Base-by-base conservation (phyloP, 2,797 vertebrate genomes). In the Poeciliopsis turneri region DNA sequence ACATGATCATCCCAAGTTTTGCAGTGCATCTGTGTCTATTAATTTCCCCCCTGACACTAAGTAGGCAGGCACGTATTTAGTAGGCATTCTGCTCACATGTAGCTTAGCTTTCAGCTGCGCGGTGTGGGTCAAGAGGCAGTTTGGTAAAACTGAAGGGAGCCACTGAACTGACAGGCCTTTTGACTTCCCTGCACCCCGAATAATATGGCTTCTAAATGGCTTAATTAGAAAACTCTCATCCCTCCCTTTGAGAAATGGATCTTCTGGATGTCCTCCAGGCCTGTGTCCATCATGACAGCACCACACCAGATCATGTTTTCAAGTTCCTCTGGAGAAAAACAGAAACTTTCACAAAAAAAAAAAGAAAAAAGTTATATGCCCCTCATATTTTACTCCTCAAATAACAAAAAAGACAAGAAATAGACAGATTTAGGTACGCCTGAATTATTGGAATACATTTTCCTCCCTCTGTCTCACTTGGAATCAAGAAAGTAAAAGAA, bases 1-100 rank as follows among this genome's bases (percentile, higher is more conserved):
- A 33, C 45, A 18, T 86, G 92, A 94, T 93, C 92, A 93, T 92
- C 85, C 88, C 90, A 90, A 94, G 88, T 90, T 80, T 86, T 81
- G 80, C 77, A 86, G 87, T 90, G 86, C 88, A 91, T 93, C 89
- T 89, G 86, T 87, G 93, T 93, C 90, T 87, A 91, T 94, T 94
- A 84, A 92, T 93, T 92, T 92, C 86, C 86, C 85, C 86, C 88
- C 80, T 86, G 90, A 94, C 90, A 87, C 88, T 90, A 89, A 93
- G 94, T 85, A 89, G 89, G 84, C 87, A 87, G 84, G 76, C 90
- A 78, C 83, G 75, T 79, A 90, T 90, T 92, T 89, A 78, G 82
- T 59, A 80, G 83, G 85, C 83, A 51, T 82, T 75, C 80, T 76
- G 84, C 87, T 86, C 83, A 81, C 61, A 66, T 23, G 33, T 66